Evolutionary conservation across 2,888 invertebrate species (phyloP), one percentile per base, ranked within the genome.

Genomic region (Netelia fuscicornis): DNA sequence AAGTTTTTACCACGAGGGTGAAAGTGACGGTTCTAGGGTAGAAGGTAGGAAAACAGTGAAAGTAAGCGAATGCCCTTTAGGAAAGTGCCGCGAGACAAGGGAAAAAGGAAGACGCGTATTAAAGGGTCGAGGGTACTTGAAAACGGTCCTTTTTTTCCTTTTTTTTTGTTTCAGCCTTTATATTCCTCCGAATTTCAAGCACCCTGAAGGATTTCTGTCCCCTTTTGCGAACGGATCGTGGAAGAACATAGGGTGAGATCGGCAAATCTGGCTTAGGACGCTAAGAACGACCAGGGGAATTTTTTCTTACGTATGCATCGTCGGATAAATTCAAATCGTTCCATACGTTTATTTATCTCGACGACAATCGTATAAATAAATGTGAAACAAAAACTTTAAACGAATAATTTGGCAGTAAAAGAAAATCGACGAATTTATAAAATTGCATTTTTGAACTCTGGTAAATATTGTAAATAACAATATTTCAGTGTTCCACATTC

Each of bases 131-230:
- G 44, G 37, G 20, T 68, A 60, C 48, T 67, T n/a, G 25, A 44
- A 70, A 56, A 20, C 13, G 25, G 30, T 30, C 30, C 30, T 30
- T 30, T 30, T 30, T 30, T 30, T 5, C 0, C 5, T 3, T 5
- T 30, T 30, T 42, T 77, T 42, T 58, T 42, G 37, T 67, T 44
- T 42, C 58, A 20, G 23, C 17, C 10, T 42, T 23, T 20, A 65
- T 67, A 42, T 71, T 48, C 30, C 71, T 44, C 37, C 6, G 48
- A 82, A 65, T 64, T 83, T 72, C 71, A 71, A 71, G 58, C 74
- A 85, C 75, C 83, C 82, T 86, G 85, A 81, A 74, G 79, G 76
- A 89, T 89, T 88, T 87, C 85, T 87, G 84, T 42, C 77, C 76
- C 64, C 62, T 42, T 25, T 30, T 37, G 13, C 23, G 11, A 67